Evolutionary conservation across 2,113 vertebrate species (phyloP).

Genomic region (Podocnemis expansa): DNA sequence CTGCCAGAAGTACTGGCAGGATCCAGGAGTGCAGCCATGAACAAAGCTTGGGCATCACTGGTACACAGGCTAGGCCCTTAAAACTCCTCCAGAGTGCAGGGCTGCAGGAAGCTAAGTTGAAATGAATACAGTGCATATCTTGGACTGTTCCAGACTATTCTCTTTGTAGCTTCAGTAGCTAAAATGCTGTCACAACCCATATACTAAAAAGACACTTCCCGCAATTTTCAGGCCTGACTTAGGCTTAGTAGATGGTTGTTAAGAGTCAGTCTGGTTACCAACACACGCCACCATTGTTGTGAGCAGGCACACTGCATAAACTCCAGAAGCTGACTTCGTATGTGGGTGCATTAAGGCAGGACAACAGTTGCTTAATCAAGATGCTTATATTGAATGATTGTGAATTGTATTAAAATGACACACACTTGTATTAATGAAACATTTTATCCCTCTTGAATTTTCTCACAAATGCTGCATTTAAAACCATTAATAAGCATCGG

Average conservation of each 20-base stretch:
- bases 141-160: background rate
- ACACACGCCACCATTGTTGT: background rate
- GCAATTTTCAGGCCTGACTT: background rate
- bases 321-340: background rate
- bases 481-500: background rate
- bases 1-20: too few species aligned
- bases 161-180: background rate
- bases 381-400: background rate
- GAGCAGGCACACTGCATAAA: background rate
- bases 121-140: background rate
- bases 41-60: too few species aligned
- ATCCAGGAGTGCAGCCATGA: too few species aligned
- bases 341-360: background rate
- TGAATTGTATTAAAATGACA: background rate
- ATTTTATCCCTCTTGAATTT: background rate
- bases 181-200: background rate
- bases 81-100: background rate
- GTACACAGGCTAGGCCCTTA: too few species aligned
- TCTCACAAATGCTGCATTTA: background rate
- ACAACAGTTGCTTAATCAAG: background rate
- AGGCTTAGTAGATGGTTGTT: background rate
- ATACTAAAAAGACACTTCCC: background rate
- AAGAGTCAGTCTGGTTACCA: background rate
- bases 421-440: background rate
- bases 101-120: slow-evolving; percentile 13